Evolutionary conservation across 2,113 vertebrate genomes (phyloP).

Genomic region (Stegostoma tigrinum): DNA sequence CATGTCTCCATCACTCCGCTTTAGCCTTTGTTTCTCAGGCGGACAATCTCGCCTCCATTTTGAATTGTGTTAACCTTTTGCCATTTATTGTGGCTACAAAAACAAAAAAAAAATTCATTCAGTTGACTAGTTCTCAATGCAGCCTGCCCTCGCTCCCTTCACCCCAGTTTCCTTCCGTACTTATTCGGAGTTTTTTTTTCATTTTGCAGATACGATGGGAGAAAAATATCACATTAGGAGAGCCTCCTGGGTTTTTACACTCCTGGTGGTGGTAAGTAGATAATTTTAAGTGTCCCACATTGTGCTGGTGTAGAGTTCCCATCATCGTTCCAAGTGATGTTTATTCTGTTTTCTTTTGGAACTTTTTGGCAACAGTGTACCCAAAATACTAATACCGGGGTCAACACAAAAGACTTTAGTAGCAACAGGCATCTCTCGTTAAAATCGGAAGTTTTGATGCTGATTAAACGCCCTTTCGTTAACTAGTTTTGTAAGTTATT

Average conservation of each 20-base stretch:
- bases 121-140: slow-evolving; percentile 8
- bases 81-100: slow-evolving; percentile 53
- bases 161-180: slow-evolving; percentile 40
- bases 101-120: slow-evolving; percentile 15
- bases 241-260: slow-evolving; percentile 87
- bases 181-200: slow-evolving; percentile 39
- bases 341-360: neutral
- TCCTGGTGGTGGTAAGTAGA: slow-evolving; percentile 93
- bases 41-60: slow-evolving; percentile 60
- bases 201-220: slow-evolving; percentile 85
- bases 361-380: slow-evolving; percentile 23
- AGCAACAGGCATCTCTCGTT: slow-evolving; percentile 25
- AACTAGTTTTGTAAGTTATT: neutral
- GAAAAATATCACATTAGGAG: slow-evolving; percentile 90
- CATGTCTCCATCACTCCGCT: slow-evolving; percentile 38
- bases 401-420: neutral
- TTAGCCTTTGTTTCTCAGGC: slow-evolving; percentile 54
- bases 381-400: neutral
- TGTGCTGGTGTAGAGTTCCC: slow-evolving; percentile 18
- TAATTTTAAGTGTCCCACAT: slow-evolving; percentile 32
- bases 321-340: neutral
- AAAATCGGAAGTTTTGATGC: slow-evolving; percentile 6
- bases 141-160: neutral
- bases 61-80: slow-evolving; percentile 63
- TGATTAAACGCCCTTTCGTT: neutral